A percentile compares a stretch with the other conserved stretches of the same genome.
These are phyloP conservation scores for Drosophila cardini DNA, from an alignment of 1,140 invertebrate species.

Conservation along the genomic window DNA sequence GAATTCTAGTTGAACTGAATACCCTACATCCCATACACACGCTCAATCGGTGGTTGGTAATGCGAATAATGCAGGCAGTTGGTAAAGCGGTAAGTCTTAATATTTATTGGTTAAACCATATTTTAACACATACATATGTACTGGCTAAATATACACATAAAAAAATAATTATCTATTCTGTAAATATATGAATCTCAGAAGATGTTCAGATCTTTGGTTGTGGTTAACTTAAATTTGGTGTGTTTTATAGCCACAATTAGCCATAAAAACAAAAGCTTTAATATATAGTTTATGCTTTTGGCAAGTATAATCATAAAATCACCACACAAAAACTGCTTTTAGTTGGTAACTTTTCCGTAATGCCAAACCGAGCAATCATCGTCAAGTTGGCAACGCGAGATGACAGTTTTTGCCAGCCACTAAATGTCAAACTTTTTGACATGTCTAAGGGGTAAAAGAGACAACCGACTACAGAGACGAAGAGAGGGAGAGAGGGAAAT, in stretches of 20 bases:
- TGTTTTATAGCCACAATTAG: constrained; percentile 3
- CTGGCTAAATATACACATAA: too few relatives aligned
- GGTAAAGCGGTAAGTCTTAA: too few relatives aligned
- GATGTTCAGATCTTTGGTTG: background rate
- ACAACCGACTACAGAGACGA: background rate
- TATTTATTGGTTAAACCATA: too few relatives aligned
- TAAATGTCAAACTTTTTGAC: constrained; percentile 81
- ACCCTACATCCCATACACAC: background rate
- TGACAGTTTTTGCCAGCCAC: constrained; percentile 82
- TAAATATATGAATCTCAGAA: too few relatives aligned
- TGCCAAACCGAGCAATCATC: constrained; percentile 73
- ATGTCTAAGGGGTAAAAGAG: constrained; percentile 34
- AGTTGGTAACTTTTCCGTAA: constrained; percentile 51
- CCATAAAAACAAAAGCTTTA: constrained; percentile 2
- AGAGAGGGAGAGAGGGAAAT: background rate
- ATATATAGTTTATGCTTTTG: constrained; percentile 20
- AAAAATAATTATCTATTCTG: too few relatives aligned
- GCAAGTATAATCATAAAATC: constrained; percentile 28
- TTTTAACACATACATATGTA: too few relatives aligned
- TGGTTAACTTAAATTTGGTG: background rate
- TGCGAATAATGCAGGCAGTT: too few relatives aligned
- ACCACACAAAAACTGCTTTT: constrained; percentile 13
- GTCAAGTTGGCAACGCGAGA: constrained; percentile 66
- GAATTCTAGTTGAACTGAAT: background rate
- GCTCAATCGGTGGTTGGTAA: too few relatives aligned